Percentiles rank a stretch among this genome's conserved stretches.
These are phyloP conservation scores for Nettapus auritus DNA, from an alignment of 2,113 vertebrate species.

Conservation along the genomic window DNA sequence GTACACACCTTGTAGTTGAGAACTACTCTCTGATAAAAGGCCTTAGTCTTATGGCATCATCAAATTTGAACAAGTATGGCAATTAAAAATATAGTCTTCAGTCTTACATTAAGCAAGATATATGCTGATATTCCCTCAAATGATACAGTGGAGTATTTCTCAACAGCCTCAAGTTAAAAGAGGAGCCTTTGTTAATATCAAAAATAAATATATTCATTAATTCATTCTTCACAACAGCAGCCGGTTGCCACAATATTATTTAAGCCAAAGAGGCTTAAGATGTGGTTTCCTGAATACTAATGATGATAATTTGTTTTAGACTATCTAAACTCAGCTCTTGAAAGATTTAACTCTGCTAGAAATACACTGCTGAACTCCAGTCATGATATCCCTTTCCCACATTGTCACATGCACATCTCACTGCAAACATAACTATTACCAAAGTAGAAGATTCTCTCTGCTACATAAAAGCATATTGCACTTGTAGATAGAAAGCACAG, in stretches of 20 bases:
- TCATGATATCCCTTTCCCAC: background rate
- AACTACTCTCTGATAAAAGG: background rate
- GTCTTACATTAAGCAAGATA: background rate
- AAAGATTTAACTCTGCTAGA: background rate
- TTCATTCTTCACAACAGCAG: background rate
- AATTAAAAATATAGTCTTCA: constrained; percentile 1
- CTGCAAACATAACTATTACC: background rate
- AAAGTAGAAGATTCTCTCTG: background rate
- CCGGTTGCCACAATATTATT: background rate
- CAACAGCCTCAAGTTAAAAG: background rate
- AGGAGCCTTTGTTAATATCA: background rate
- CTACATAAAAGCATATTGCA: constrained; percentile 60
- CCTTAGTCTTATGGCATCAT: background rate
- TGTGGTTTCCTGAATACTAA: background rate
- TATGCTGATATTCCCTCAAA: background rate
- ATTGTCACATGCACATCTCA: background rate
- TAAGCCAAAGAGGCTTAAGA: background rate
- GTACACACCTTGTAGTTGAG: background rate
- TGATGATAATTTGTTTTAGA: background rate
- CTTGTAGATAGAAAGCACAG: constrained; percentile 19
- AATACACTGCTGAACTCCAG: background rate
- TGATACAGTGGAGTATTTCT: background rate
- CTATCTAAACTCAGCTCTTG: background rate
- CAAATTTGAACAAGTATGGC: background rate
- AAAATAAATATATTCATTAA: background rate